phyloP scores from a whole-genome alignment of 2,797 vertebrate species.

The Otolemur crassicaudatus region DNA sequence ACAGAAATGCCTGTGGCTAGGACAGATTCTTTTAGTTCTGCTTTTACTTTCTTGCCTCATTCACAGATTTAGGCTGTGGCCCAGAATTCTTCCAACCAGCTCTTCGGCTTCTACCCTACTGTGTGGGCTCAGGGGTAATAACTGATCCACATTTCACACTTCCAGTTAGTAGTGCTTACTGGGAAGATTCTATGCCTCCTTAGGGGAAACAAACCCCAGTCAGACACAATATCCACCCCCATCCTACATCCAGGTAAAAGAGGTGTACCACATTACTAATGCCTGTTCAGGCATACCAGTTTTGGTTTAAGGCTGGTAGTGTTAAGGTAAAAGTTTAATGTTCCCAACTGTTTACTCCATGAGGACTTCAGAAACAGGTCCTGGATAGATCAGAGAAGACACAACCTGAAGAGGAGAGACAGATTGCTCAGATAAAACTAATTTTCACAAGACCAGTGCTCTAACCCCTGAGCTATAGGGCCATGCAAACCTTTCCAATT shows the following conservation, averaged over 20 bases:
- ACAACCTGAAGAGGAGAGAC: no score
- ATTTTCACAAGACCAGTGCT: no score
- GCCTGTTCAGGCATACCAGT: not conserved
- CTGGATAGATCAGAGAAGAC: no score
- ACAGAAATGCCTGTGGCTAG: no score
- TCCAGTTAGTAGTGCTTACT: not conserved
- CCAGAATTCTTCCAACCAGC: not conserved
- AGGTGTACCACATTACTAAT: not conserved
- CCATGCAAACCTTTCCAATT: not conserved
- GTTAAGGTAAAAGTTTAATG: accelerated
- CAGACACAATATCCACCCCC: accelerated
- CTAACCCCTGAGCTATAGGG: no score
- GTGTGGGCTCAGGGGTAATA: accelerated
- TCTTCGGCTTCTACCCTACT: accelerated
- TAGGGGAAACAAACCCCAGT: not conserved
- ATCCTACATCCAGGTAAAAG: not conserved
- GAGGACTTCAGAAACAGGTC: accelerated
- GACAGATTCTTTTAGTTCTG: no score
- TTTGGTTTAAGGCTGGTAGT: no score
- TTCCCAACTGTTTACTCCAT: no score
- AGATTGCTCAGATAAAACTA: not conserved
- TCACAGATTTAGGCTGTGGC: not conserved
- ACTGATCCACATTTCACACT: not conserved
- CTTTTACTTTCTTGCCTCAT: no score
- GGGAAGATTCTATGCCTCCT: not conserved